These are phyloP conservation scores for Calephelis nemesis DNA, from an alignment of 1,140 invertebrate genomes.

Conservation along the genomic window DNA sequence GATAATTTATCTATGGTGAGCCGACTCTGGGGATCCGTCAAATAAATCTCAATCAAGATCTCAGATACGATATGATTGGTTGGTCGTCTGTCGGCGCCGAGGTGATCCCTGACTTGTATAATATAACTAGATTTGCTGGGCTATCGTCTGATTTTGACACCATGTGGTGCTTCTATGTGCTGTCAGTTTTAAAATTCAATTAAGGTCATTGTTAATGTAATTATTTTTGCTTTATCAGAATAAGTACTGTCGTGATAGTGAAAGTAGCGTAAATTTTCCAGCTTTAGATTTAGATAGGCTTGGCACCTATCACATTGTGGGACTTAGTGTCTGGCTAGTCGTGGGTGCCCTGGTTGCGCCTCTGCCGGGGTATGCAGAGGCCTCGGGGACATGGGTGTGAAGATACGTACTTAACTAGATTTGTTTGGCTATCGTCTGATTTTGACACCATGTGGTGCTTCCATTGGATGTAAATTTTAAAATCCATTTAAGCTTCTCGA, in stretches of 20 bases:
- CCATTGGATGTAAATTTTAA: constrained; percentile 9
- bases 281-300: too few relatives aligned
- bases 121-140: constrained; percentile 68
- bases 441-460: constrained; percentile 26
- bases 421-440: constrained; percentile 58
- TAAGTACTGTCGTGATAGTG: too few relatives aligned
- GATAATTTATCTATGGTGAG: constrained; percentile 60
- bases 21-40: constrained; percentile 48
- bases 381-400: too few relatives aligned
- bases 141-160: constrained; percentile 47
- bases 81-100: constrained; percentile 61
- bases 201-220: too few relatives aligned
- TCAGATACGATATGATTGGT: constrained; percentile 67
- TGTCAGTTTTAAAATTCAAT: not conserved
- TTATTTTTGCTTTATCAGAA: too few relatives aligned
- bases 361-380: too few relatives aligned
- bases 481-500: not conserved
- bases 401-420: constrained; percentile 54
- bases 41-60: constrained; percentile 77
- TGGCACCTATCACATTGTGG: too few relatives aligned
- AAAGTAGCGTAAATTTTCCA: too few relatives aligned
- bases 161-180: constrained; percentile 19
- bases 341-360: too few relatives aligned
- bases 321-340: too few relatives aligned
- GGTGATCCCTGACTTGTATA: constrained; percentile 49